Evolutionary conservation across 37 sponge, comb jelly and placozoan species (phyloP), one percentile per base, ranked within the genome.

Genomic region (Bolinopsis microptera): DNA sequence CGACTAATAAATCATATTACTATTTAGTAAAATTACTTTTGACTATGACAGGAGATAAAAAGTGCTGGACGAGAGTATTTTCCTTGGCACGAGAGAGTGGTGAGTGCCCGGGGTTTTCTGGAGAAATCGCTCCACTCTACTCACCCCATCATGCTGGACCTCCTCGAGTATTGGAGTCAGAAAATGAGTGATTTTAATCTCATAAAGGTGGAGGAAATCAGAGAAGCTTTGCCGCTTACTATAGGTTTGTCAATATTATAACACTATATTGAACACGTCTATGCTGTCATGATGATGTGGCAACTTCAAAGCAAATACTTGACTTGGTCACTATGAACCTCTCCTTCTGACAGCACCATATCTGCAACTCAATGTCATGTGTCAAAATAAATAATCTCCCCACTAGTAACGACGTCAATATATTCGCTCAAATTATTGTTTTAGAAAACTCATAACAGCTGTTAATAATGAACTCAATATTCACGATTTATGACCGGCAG

Each of bases 121-220:
- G 82, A 80, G 35, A 32, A 22, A 22, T 21, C 24, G 36, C 37
- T 80, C 22, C 30, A 80, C 38, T 5, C 82, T 8, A 80, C 82
- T 36, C 82, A 80, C 37, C 82, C 82, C 38, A 35, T 80, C 82
- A 80, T 80, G 82, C 32, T 80, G 82, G 82, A 80, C 22, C 38
- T 80, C 31, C 37, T 80, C 23, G 82, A 80, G 82, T 80, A 80
- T 22, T 80, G 82, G 82, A 80, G 22, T 36, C 38, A 35, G 38
- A 27, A 35, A 36, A 80, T 80, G 82, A 30, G 37, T 21, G 82
- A 80, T 22, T 80, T 80, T 30, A 80, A 80, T 37, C 82, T 80
- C 38, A 80, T 80, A 13, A 24, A 80, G 22, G 82, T 80, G 38
- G 82, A 80, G 1, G 82, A 80, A 22, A 80, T 80, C 22, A 33